These are phyloP conservation scores for Lycocorax pyrrhopterus DNA, from an alignment of 2,113 vertebrate species.

Conservation along the genomic window DNA sequence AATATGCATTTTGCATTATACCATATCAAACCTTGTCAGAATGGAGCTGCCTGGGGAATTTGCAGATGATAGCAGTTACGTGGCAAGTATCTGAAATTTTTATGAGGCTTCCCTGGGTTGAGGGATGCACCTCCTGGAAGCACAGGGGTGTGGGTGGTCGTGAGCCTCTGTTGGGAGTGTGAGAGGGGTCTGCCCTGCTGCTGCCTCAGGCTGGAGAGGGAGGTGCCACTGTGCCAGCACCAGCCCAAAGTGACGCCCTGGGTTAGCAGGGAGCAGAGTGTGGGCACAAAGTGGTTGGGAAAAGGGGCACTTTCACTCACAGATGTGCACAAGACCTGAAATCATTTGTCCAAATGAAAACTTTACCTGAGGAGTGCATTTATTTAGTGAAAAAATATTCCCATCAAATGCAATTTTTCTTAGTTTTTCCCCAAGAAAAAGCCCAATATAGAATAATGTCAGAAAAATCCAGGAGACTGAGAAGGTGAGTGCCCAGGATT, in stretches of 20 bases:
- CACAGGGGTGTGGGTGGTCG: neutral
- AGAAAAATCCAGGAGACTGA: neutral
- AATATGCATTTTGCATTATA: neutral
- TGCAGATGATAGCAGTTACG: neutral
- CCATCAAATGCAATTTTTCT: neutral
- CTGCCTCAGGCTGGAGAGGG: neutral
- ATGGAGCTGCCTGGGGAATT: neutral
- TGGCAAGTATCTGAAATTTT: neutral
- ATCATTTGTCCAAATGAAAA: neutral
- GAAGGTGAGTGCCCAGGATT: neutral
- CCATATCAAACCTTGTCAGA: neutral
- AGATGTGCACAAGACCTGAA: neutral
- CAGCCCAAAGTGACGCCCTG: neutral
- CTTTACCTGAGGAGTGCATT: neutral
- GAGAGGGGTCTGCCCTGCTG: neutral
- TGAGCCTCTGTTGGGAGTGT: neutral
- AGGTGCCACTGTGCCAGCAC: neutral
- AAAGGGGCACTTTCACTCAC: neutral
- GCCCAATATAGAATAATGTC: neutral
- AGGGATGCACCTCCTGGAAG: neutral
- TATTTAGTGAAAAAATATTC: neutral
- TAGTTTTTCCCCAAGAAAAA: neutral
- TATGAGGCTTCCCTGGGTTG: neutral
- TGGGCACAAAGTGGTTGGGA: rapidly evolving
- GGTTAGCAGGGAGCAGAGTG: neutral